Base-by-base conservation (phyloP, 2,797 vertebrate species). In the Champsocephalus gunnari region DNA sequence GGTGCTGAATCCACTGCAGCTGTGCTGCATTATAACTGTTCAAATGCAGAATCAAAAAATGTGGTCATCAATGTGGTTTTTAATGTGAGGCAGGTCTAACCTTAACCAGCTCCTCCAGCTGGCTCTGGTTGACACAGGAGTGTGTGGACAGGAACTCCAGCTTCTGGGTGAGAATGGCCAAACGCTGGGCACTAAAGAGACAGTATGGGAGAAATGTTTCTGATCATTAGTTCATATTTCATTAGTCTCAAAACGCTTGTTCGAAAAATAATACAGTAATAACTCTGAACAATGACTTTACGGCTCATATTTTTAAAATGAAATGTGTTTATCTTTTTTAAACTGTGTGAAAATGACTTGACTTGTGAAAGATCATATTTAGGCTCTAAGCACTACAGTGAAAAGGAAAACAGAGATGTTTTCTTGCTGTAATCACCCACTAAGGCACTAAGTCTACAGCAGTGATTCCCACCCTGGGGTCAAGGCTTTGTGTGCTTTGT, bases 41-140 rank as follows among this genome's bases (percentile, higher is more conserved):
- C 34, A 38, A 38, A 32, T 51, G 51, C 53, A 50, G 28, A 7
- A 19, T 19, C 19, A 19, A 19, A 19, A 19, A 19, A 19, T 19
- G 19, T 19, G 19, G 19, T 19, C 19, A 19, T 19, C 19, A 19
- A 19, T 19, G 17, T 12, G 3, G 9, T 1, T 9, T 47, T 28
- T 45, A 1, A 47, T 53, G 0, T 68, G 13, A 70, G 4, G 12
- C 5, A 4, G 28, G 14, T 70, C 71, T 95, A 94, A 99, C 98
- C 97, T 97, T 97, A 70, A 99, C 97, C 86, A 99, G 95, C 77
- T 98, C 96, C 85, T 99, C 97, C 89, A 99, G 94, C 85, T 99
- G 95, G 10, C 95, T 96, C 71, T 95, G 95, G 89, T 97, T 98
- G 86, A 99, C 97, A 83, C 97, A 99, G 53, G 96, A 81, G 73